Conservation (phyloP, 2,113 vertebrate species). For the Psilopsiagon aurifrons region DNA sequence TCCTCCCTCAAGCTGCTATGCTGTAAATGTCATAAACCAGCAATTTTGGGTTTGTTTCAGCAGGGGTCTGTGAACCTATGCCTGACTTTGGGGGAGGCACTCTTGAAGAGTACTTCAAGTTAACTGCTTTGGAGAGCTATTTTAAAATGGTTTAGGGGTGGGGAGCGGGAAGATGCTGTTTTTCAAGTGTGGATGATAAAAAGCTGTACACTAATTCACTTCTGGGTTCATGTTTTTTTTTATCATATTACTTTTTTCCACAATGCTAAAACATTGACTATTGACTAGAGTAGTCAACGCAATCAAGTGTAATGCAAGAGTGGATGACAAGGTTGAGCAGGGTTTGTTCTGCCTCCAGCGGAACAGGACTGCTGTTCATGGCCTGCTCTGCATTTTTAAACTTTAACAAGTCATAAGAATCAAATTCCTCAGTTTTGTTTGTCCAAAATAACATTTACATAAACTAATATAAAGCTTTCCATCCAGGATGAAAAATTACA, state of each 20-base stretch:
- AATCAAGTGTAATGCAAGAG: background rate
- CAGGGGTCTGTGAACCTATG: slow-evolving; percentile 19
- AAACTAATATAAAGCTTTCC: background rate
- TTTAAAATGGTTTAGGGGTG: background rate
- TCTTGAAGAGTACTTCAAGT: background rate
- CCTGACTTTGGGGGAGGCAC: background rate
- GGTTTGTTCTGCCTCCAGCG: background rate
- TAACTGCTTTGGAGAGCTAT: background rate
- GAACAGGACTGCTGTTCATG: background rate
- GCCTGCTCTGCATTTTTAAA: background rate
- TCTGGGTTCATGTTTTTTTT: background rate
- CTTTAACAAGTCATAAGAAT: background rate
- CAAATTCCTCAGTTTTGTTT: background rate
- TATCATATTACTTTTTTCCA: background rate
- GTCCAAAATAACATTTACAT: background rate
- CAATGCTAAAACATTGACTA: background rate
- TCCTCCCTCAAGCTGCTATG: slow-evolving; percentile 29
- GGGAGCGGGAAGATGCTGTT: background rate
- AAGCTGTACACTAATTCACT: background rate
- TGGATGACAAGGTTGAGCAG: background rate
- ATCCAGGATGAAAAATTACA: accelerated
- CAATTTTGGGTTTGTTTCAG: slow-evolving; percentile 37
- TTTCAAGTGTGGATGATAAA: background rate
- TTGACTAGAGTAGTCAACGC: background rate
- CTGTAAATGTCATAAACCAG: slow-evolving; percentile 53